Evolutionary conservation across 2,113 vertebrate genomes (phyloP).

Genomic region (Conger conger): DNA sequence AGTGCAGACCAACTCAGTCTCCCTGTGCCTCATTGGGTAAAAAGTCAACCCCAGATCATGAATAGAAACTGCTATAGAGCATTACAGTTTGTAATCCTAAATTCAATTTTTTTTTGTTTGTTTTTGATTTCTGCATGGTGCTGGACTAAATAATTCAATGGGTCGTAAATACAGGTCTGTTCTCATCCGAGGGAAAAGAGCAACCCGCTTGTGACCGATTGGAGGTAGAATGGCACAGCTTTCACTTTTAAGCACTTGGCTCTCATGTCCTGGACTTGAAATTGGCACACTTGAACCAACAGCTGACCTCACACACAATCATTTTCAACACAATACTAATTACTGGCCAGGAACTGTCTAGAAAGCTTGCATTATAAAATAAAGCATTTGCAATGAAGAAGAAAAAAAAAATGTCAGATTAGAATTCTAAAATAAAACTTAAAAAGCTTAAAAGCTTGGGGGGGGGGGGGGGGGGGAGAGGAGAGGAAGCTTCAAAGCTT

Average conservation of each 20-base stretch:
- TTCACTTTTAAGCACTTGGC: not conserved
- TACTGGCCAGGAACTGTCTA: conserved; percentile 3
- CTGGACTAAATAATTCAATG: no score
- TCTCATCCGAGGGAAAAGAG: no score
- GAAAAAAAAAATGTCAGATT: not conserved
- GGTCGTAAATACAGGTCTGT: no score
- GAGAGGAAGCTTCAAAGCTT: conserved; percentile 11
- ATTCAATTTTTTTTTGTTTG: no score
- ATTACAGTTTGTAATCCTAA: no score
- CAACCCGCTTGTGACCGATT: not conserved
- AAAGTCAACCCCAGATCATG: not conserved
- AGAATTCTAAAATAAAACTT: not conserved
- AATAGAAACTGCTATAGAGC: no score
- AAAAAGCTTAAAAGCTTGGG: conserved; percentile 8
- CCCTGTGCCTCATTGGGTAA: not conserved
- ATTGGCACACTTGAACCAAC: conserved; percentile 3
- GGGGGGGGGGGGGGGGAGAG: no score
- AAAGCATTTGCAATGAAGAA: conserved; percentile 13
- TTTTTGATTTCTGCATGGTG: no score
- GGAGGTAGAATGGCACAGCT: not conserved
- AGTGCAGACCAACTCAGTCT: not conserved
- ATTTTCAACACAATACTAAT: not conserved
- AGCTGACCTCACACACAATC: not conserved
- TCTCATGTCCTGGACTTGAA: not conserved
- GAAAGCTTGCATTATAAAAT: conserved; percentile 15